Base-by-base conservation (phyloP, 2,113 vertebrate species). In the Zosterops japonicus region DNA sequence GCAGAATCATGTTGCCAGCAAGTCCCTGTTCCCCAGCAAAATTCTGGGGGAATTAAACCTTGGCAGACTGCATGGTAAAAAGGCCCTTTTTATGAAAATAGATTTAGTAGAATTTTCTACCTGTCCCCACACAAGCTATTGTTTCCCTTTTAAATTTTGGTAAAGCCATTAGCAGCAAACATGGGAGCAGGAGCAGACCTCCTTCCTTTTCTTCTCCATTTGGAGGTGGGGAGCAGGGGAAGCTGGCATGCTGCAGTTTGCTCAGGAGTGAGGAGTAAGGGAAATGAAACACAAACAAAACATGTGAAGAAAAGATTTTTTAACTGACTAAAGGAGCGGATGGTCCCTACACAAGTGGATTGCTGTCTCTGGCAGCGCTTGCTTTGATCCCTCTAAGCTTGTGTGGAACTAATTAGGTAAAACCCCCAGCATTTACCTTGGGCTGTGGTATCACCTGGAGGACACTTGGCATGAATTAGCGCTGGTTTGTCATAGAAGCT, bases 361-460 rank as follows among this genome's bases (percentile, higher is more conserved):
- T 69, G 46, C 70, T 79, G 42, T 60, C 82, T 87, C 81, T 12
- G 17, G 36, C 36, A 89, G 61, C 1, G 0, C 35, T 69, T 11
- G 1, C 67, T 88, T 91, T 11, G 1, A 83, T 75, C 74, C 57
- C 80, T 55, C 53, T 71, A 78, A 93, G 65, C 72, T 69, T 33
- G 36, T 35, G 78, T 74, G 42, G 90, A 90, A 71, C 89, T 92
- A 93, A 94, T 96, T 76, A 89, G 95, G 56, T 94, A 92, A 88
- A 52, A 13, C 29, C 59, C 81, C 41, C 31, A 70, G 89, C 89
- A 87, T 60, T 92, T 89, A 76, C 86, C 60, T 89, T 57, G 64
- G 53, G 83, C 63, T 93, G 83, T 47, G 67, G 44, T 93, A 80
- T 96, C 81, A 96, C 92, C 96, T 97, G 77, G 63, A 90, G n/a